Evolutionary conservation across 2,797 vertebrate genomes (phyloP).

Genomic region (Oryzias dopingdopingensis): DNA sequence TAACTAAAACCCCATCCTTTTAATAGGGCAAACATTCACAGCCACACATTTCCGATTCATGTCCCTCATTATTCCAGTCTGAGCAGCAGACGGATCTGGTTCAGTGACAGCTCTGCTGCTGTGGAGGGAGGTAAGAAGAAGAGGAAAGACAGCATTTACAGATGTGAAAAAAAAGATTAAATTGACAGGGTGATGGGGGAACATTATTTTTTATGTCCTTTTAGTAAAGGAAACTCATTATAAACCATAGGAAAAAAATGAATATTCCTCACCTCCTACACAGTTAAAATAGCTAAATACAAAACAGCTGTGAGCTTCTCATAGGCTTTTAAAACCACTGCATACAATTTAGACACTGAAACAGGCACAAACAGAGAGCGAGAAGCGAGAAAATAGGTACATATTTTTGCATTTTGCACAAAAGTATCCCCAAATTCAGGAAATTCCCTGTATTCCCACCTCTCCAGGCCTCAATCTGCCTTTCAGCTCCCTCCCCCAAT

Average conservation of each 20-base stretch:
- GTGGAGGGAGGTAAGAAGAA: slow-evolving; percentile 4
- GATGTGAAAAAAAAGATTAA: background rate
- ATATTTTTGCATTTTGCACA: slow-evolving; percentile 26
- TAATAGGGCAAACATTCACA: slow-evolving; percentile 25
- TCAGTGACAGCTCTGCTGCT: slow-evolving; percentile 4
- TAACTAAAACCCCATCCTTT: slow-evolving; percentile 25
- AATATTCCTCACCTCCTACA: slow-evolving; percentile 22
- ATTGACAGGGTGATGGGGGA: slow-evolving; percentile 4
- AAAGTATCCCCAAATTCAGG: slow-evolving; percentile 35
- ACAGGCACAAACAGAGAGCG: slow-evolving; percentile 7
- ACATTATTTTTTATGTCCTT: slow-evolving; percentile 29
- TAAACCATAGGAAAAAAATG: slow-evolving; percentile 10
- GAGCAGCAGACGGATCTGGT: slow-evolving; percentile 13
- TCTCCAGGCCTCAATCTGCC: slow-evolving; percentile 43
- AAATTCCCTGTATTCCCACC: slow-evolving; percentile 27
- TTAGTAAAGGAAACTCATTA: slow-evolving; percentile 45
- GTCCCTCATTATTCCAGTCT: slow-evolving; percentile 31
- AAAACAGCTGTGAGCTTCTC: slow-evolving; percentile 25
- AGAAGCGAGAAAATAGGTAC: background rate
- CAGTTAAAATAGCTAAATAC: slow-evolving; percentile 14
- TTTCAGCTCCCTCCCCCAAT: slow-evolving; percentile 32
- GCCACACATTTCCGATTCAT: slow-evolving; percentile 18
- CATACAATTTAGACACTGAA: slow-evolving; percentile 8
- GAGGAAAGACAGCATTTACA: slow-evolving; percentile 3
- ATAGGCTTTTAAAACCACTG: slow-evolving; percentile 33